These are phyloP conservation scores for Ditula angustiorana DNA, from an alignment of 2,888 invertebrate species.

Conservation along the genomic window DNA sequence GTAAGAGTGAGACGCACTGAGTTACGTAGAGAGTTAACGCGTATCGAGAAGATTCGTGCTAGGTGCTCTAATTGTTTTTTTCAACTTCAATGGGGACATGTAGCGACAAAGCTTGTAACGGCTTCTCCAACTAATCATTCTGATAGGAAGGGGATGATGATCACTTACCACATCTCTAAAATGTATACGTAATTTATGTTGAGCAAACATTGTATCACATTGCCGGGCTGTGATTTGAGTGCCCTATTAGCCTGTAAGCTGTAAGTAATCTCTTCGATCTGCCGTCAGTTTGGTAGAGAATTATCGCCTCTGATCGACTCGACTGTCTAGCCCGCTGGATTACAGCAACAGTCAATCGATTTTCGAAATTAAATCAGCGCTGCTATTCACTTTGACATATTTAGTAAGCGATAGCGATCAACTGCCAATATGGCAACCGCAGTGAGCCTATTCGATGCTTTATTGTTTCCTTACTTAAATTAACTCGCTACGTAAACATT, in stretches of 20 bases:
- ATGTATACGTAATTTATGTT: too few species aligned
- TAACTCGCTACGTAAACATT: too few species aligned
- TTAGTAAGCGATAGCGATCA: conserved; percentile 28
- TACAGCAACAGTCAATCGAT: conserved; percentile 25
- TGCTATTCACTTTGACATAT: conserved; percentile 29
- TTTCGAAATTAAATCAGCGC: conserved; percentile 31
- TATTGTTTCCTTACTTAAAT: too few species aligned
- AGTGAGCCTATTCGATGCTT: neutral
- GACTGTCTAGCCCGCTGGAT: conserved; percentile 23
- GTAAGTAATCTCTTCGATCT: conserved; percentile 13
- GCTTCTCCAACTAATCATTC: too few species aligned
- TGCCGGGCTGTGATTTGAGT: neutral
- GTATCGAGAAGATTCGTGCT: too few species aligned
- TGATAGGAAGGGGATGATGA: too few species aligned
- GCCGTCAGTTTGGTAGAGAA: conserved; percentile 30
- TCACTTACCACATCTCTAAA: too few species aligned
- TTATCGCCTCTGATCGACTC: conserved; percentile 11
- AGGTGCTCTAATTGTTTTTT: too few species aligned
- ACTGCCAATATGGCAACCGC: conserved; percentile 1
- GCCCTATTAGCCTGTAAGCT: conserved; percentile 7
- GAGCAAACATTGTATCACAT: neutral
- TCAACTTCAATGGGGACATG: too few species aligned
- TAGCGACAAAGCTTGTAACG: too few species aligned
- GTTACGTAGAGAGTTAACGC: too few species aligned
- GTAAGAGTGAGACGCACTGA: too few species aligned